Evolutionary conservation across 2,888 invertebrate species (phyloP).

Genomic region (Drosophila tanythrix): DNA sequence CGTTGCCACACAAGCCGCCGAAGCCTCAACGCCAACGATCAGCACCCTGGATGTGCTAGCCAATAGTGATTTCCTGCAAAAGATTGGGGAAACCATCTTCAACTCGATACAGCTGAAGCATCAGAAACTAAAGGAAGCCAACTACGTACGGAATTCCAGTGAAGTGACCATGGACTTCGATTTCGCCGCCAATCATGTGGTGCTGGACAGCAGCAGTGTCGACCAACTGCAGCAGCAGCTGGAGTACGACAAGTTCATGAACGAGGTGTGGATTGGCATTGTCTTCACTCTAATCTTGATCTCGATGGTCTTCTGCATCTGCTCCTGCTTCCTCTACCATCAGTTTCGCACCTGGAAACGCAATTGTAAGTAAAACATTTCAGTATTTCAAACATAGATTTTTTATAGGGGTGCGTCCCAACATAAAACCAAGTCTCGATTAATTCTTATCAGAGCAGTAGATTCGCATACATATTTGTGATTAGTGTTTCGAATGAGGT

Average conservation of each 20-base stretch:
- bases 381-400: not conserved
- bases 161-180: constrained; percentile 70
- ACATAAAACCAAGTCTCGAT: constrained; percentile 8
- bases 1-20: constrained; percentile 35
- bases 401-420: not conserved
- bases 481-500: constrained; percentile 9
- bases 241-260: constrained; percentile 87
- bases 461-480: not conserved
- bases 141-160: constrained; percentile 42
- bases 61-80: constrained; percentile 80
- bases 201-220: constrained; percentile 79
- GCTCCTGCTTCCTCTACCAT: constrained; percentile 88
- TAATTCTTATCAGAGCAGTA: constrained; percentile 18
- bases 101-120: constrained; percentile 80
- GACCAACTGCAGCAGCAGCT: constrained; percentile 83
- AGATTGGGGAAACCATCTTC: constrained; percentile 81
- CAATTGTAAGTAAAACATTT: constrained; percentile 85
- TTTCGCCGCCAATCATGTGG: constrained; percentile 75
- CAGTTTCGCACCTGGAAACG: constrained; percentile 88
- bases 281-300: constrained; percentile 87
- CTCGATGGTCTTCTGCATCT: constrained; percentile 88
- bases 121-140: constrained; percentile 52
- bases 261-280: constrained; percentile 88
- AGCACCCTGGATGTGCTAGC: constrained; percentile 62
- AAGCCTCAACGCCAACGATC: constrained; percentile 77